Base-by-base conservation (phyloP, 2,888 invertebrate species). In the Mesorhabditis spiculigera region DNA sequence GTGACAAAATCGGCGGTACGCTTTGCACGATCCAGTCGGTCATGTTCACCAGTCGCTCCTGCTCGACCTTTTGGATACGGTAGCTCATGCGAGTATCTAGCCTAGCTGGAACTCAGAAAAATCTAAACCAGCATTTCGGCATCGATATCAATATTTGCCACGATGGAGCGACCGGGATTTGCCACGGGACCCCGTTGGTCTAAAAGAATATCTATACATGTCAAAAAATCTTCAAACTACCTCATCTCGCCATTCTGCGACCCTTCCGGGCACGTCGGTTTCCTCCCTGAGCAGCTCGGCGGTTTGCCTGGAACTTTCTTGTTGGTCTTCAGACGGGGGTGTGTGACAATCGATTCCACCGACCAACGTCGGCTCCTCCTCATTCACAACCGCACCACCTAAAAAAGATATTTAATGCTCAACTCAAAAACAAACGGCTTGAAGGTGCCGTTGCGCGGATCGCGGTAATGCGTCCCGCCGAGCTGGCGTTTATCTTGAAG, bases 341-440 rank as follows among this genome's bases (percentile, higher is more conserved):
- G 94, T 0, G 94, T 93, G 4, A 95, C 94, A n/a, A 87, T 95
- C 94, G 5, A 93, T 93, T 0, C 94, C 94, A 43, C 93, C 89
- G n/a, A 91, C 89, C 89, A 91, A 90, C 13, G 89, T 89, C 0
- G 91, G 91, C 0, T 78, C 83, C 5, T 77, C 62, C 2, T 70
- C 69, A 28, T 76, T 62, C 5, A 71, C 72, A 68, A 81, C 66
- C 45, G 4, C 50, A 65, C 74, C 75, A 74, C 43, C 69, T 74
- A 69, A 10, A n/a, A n/a, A 72, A 68, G 44, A 2, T 43, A 13
- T 10, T 28, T 28, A 28, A 28, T 28, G 28, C 28, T 28, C 1
- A 28, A 28, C 28, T 28, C 28, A 28, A 28, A 28, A 28, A 4
- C 71, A 61, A 43, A 43, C 4, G 68, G 4, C 16, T 61, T 63